Evolutionary conservation across 2,797 vertebrate genomes (phyloP).

Genomic region (Artibeus lituratus): DNA sequence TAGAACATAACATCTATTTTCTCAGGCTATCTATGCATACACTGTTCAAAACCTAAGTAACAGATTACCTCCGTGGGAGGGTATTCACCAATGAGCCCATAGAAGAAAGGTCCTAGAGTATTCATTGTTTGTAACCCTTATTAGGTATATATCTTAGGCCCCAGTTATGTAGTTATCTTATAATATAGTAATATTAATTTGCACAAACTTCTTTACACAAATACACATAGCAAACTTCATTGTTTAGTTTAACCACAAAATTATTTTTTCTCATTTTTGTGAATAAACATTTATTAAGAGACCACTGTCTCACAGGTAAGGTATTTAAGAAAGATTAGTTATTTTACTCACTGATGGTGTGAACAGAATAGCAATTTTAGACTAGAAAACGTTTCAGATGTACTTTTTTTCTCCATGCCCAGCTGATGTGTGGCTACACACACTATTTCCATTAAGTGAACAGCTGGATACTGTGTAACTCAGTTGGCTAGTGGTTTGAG

Average conservation of each 20-base stretch:
- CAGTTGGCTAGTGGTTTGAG: neutral
- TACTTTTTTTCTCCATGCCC: neutral
- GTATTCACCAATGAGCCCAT: neutral
- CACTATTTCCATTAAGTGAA: slow-evolving; percentile 32
- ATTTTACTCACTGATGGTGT: neutral
- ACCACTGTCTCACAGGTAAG: rapidly evolving
- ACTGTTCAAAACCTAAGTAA: slow-evolving; percentile 1
- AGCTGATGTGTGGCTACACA: neutral
- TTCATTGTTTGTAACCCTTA: neutral
- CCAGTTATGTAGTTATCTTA: neutral
- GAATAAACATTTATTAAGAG: neutral
- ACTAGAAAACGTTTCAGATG: neutral
- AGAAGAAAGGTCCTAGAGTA: neutral
- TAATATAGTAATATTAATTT: neutral
- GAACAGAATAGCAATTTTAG: neutral
- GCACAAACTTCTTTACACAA: neutral
- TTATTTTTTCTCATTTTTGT: neutral
- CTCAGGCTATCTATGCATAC: neutral
- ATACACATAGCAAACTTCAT: neutral
- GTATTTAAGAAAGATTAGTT: neutral
- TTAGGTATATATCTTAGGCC: neutral
- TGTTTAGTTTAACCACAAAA: neutral
- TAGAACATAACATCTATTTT: neutral
- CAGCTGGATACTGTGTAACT: neutral
- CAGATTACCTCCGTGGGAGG: neutral